phyloP scores from a whole-genome alignment of 2,113 vertebrate genomes.

The Dipodomys merriami region DNA sequence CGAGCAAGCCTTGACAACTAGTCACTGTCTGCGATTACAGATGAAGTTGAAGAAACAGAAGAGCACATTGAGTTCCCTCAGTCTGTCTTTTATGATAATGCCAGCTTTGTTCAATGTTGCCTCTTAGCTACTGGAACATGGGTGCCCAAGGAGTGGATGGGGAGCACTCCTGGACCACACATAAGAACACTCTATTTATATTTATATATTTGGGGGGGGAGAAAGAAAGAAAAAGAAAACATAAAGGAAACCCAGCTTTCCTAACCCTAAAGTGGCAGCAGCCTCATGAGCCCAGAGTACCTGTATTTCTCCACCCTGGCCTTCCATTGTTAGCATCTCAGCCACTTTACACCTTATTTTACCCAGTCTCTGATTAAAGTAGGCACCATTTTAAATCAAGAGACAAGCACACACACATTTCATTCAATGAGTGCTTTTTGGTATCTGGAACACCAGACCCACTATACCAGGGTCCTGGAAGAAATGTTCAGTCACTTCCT shows the following conservation, averaged over 20 bases:
- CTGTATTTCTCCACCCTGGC: neutral
- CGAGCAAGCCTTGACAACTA: neutral
- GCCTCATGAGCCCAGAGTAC: too few relatives aligned
- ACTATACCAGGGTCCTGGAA: neutral
- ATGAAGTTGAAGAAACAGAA: neutral
- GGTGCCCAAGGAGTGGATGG: neutral
- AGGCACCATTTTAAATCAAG: slow-evolving; percentile 1
- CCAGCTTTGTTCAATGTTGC: neutral
- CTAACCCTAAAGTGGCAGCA: neutral
- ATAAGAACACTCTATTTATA: neutral
- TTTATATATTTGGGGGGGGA: too few relatives aligned
- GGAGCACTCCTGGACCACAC: neutral
- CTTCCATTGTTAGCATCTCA: neutral
- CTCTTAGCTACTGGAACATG: accelerated
- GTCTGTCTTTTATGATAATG: neutral
- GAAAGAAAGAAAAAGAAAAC: neutral
- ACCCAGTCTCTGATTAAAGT: slow-evolving; percentile 48
- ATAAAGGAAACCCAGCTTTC: neutral
- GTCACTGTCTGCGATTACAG: neutral
- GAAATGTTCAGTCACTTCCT: neutral
- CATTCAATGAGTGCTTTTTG: neutral
- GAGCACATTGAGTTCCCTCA: neutral
- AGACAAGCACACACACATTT: neutral
- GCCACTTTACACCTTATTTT: neutral
- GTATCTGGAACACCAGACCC: neutral